Percentiles rank a stretch among this genome's conserved stretches.
Conservation (phyloP, 2,888 invertebrate species). For the Tigriopus californicus region DNA sequence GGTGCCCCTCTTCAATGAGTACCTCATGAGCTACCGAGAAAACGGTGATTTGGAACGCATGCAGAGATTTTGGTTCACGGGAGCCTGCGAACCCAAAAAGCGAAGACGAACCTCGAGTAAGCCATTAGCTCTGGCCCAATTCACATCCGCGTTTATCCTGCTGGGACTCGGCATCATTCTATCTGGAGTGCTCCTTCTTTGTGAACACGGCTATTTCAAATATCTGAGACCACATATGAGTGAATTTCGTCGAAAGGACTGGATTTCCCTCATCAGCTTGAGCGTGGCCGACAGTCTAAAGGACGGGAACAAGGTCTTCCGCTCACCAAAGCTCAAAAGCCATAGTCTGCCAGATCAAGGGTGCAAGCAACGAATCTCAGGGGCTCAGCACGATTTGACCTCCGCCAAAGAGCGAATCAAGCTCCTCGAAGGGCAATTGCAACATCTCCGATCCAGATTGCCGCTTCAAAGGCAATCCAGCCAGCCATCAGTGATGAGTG, state of each 20-base stretch:
- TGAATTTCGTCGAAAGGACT: too few relatives aligned
- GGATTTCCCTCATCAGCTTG: neutral
- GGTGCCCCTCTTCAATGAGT: conserved; percentile 75
- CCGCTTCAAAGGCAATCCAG: too few relatives aligned
- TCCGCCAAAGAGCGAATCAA: too few relatives aligned
- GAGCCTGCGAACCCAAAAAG: conserved; percentile 77
- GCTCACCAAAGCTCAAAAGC: too few relatives aligned
- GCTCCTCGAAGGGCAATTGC: too few relatives aligned
- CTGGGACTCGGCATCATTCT: conserved; percentile 83
- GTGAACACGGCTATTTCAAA: conserved; percentile 77
- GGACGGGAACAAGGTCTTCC: conserved; percentile 15
- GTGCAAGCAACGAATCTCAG: too few relatives aligned
- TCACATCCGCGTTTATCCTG: conserved; percentile 86
- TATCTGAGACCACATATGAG: too few relatives aligned
- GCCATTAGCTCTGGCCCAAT: conserved; percentile 78
- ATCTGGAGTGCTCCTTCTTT: conserved; percentile 61
- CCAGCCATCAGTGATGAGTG: too few relatives aligned
- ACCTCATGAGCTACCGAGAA: conserved; percentile 64
- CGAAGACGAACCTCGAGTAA: conserved; percentile 78
- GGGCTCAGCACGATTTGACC: too few relatives aligned
- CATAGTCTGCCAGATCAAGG: too few relatives aligned
- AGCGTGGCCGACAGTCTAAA: neutral
- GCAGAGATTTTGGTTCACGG: conserved; percentile 84
- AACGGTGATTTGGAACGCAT: conserved; percentile 83
- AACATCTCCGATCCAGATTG: too few relatives aligned